These are phyloP conservation scores for Galagoides demidoff DNA, from an alignment of 2,797 vertebrate genomes.

Conservation along the genomic window DNA sequence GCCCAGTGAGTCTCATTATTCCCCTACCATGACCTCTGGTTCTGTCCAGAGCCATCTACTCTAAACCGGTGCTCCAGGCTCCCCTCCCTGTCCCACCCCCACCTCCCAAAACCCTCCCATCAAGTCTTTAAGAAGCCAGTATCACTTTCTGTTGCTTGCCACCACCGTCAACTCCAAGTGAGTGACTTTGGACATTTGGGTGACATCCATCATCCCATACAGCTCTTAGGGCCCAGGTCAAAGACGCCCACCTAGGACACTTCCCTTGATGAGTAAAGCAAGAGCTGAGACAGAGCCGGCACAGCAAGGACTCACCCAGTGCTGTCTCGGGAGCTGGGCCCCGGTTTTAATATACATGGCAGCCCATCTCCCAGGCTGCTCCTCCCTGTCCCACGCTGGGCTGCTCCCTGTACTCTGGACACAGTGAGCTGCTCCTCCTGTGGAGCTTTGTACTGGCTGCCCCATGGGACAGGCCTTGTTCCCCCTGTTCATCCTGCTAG, in stretches of 20 bases:
- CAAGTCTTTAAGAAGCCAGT: not conserved
- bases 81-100: not conserved
- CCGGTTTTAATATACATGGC: not conserved
- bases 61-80: not conserved
- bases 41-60: too few relatives aligned
- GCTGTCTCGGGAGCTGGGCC: not conserved
- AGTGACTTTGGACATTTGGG: not conserved
- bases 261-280: not conserved
- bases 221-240: not conserved
- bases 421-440: too few relatives aligned
- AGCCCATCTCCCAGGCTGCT: too few relatives aligned
- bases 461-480: not conserved
- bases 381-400: too few relatives aligned
- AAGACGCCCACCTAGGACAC: not conserved
- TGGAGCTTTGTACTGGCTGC: not conserved
- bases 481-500: not conserved
- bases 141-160: not conserved
- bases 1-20: not conserved
- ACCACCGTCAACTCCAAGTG: not conserved
- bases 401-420: not conserved
- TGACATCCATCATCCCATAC: not conserved
- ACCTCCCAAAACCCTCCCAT: rapidly evolving
- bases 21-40: not conserved
- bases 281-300: too few relatives aligned
- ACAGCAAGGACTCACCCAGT: not conserved